These are phyloP conservation scores for Synanthedon tipuliformis DNA, from an alignment of 2,888 invertebrate species.

Conservation along the genomic window DNA sequence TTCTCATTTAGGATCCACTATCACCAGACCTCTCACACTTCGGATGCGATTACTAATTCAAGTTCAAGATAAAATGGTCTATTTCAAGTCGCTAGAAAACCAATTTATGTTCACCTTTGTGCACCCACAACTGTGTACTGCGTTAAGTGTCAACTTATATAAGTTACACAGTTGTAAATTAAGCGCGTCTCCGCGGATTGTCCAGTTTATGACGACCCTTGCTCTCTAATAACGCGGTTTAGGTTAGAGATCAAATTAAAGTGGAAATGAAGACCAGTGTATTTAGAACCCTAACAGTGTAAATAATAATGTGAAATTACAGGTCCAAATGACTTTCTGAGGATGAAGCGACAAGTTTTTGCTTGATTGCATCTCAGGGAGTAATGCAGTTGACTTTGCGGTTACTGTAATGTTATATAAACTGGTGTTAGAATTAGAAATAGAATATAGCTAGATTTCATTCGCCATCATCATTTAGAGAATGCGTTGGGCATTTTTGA, in stretches of 20 bases:
- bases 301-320: background rate
- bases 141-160: too few relatives aligned
- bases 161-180: too few relatives aligned
- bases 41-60: background rate
- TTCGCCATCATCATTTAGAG: too few relatives aligned
- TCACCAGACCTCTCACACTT: conserved; percentile 1
- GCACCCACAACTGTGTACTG: too few relatives aligned
- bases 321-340: conserved; percentile 6
- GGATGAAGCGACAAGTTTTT: conserved; percentile 28
- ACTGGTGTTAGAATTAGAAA: background rate
- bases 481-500: too few relatives aligned
- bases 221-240: background rate
- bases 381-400: background rate
- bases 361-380: conserved; percentile 14
- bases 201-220: background rate
- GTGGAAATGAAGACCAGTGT: conserved; percentile 1
- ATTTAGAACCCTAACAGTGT: conserved; percentile 2
- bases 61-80: background rate
- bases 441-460: too few relatives aligned
- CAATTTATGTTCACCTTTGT: background rate
- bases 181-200: background rate
- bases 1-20: conserved; percentile 1
- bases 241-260: background rate
- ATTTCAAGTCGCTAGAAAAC: background rate
- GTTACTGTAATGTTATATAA: background rate